phyloP scores from a whole-genome alignment of 2,888 invertebrate species.

The Listrodromus nycthemerus region DNA sequence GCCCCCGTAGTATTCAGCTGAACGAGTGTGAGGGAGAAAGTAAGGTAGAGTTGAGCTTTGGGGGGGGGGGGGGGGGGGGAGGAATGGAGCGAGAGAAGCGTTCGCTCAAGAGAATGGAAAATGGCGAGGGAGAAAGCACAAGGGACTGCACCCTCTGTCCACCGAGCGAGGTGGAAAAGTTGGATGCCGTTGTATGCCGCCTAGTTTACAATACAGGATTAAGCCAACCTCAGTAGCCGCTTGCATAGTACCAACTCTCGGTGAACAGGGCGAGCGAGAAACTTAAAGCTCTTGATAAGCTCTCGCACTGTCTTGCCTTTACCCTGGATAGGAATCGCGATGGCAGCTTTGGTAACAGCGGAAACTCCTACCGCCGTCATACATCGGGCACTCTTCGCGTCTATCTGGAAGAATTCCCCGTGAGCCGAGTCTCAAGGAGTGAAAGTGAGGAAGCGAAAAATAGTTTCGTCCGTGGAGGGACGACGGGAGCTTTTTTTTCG shows the following conservation, averaged over 20 bases:
- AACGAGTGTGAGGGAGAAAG: constrained; percentile 63
- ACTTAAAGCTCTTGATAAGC: constrained; percentile 83
- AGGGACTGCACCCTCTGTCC: constrained; percentile 39
- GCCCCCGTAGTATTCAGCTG: constrained; percentile 72
- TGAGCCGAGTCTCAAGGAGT: constrained; percentile 16
- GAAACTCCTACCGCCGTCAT: constrained; percentile 29
- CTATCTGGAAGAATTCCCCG: constrained; percentile 41
- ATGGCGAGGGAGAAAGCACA: constrained; percentile 57
- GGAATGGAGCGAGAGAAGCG: constrained; percentile 68
- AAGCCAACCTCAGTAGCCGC: constrained; percentile 71
- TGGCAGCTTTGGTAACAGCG: background rate
- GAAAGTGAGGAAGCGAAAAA: background rate
- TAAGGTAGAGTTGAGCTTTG: constrained; percentile 64
- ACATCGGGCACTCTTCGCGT: constrained; percentile 44
- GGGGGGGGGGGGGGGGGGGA: constrained; percentile 17
- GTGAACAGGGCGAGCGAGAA: constrained; percentile 69
- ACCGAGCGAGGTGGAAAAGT: constrained; percentile 76
- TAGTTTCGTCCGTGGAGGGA: constrained; percentile 6
- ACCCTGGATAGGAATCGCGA: constrained; percentile 28
- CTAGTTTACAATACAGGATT: constrained; percentile 83
- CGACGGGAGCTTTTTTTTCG: background rate
- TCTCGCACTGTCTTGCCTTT: constrained; percentile 68
- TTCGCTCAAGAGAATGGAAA: constrained; percentile 66
- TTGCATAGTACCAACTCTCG: constrained; percentile 53
- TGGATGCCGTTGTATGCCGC: constrained; percentile 77